A percentile compares a stretch with the other conserved stretches of the same genome.
These are phyloP conservation scores for Sapajus apella DNA, from an alignment of 2,113 vertebrate genomes.

Conservation along the genomic window DNA sequence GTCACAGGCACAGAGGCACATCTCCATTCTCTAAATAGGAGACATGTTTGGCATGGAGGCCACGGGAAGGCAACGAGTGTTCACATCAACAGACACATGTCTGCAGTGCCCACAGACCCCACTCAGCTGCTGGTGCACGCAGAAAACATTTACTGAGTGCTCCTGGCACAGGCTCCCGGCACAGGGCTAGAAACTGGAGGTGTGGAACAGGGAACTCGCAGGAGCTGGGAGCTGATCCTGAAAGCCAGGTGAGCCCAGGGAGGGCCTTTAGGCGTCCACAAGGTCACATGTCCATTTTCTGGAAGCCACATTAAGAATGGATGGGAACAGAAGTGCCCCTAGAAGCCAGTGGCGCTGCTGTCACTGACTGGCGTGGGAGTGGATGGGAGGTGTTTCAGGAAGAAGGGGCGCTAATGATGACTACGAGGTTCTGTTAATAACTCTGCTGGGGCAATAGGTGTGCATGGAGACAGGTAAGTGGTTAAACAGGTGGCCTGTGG, in stretches of 20 bases:
- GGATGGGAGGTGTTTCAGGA: background rate
- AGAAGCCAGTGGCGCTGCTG: background rate
- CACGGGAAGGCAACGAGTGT: background rate
- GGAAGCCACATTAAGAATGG: background rate
- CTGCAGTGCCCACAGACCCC: background rate
- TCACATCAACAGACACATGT: background rate
- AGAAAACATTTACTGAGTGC: background rate
- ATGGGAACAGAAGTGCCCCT: no score
- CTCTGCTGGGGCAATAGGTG: no score
- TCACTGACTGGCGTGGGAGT: background rate
- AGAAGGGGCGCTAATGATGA: no score
- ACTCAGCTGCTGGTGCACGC: accelerated
- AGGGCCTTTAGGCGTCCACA: background rate
- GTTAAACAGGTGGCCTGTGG: background rate
- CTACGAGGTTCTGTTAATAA: no score
- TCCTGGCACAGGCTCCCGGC: accelerated
- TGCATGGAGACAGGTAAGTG: no score
- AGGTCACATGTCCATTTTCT: background rate
- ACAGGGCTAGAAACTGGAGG: background rate
- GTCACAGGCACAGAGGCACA: background rate
- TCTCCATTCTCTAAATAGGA: background rate
- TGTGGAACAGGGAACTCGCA: accelerated
- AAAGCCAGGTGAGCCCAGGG: background rate
- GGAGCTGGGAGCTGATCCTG: background rate
- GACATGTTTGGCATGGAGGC: background rate